Evolutionary conservation across 30 jellyfish, hydroid and myxozoan species (phyloP).

Genomic region (Mastigias papua): DNA sequence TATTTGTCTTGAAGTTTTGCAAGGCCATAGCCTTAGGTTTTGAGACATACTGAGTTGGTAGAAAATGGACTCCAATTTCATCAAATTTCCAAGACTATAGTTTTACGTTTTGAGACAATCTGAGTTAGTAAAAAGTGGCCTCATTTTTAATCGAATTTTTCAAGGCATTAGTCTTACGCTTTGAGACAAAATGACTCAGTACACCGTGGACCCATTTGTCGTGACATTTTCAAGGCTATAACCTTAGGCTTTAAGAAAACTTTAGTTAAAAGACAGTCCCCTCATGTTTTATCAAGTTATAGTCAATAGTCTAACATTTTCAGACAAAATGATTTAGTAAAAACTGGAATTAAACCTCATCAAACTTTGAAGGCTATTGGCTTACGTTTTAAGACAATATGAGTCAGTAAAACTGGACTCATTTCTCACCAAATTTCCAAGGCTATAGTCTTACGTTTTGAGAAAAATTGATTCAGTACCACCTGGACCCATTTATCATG

Average conservation of each 20-base stretch:
- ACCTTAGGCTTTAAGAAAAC: background rate
- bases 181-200: background rate
- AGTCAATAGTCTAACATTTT: background rate
- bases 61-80: too few relatives aligned
- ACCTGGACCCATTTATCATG: background rate
- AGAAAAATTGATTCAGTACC: background rate
- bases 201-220: background rate
- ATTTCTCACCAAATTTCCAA: background rate
- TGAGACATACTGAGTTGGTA: background rate
- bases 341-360: too few relatives aligned
- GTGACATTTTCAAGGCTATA: background rate
- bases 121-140: background rate
- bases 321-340: background rate
- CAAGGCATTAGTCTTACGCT: background rate
- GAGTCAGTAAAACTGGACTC: background rate
- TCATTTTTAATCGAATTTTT: background rate
- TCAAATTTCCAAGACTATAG: background rate
- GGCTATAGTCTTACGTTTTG: background rate
- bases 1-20: background rate
- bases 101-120: background rate
- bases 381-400: background rate
- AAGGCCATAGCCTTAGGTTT: background rate
- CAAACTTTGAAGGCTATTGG: background rate
- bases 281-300: background rate
- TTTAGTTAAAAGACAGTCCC: background rate